Percentiles rank a stretch among this genome's conserved stretches.
These are phyloP conservation scores for Australoheros scitulus DNA, from an alignment of 2,113 vertebrate species.

Conservation along the genomic window DNA sequence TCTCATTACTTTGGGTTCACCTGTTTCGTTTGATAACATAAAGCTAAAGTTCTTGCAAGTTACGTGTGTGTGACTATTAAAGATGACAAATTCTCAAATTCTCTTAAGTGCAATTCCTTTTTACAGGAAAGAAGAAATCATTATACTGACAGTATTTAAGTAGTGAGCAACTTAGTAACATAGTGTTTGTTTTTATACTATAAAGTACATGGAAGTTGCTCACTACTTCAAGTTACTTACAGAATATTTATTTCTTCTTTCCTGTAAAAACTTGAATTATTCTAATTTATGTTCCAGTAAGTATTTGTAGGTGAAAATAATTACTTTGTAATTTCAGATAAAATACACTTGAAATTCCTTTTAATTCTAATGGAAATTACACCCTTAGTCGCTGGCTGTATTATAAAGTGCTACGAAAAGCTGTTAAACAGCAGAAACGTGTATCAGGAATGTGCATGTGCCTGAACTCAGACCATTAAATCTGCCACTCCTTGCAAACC, in stretches of 20 bases:
- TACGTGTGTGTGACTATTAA: background rate
- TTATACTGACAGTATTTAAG: background rate
- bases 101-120: background rate
- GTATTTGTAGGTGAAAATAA: background rate
- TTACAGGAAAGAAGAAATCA: background rate
- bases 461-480: slow-evolving; percentile 44
- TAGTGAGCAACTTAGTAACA: background rate
- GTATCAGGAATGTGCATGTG: slow-evolving; percentile 44
- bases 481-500: slow-evolving; percentile 53
- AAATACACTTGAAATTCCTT: background rate
- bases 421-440: slow-evolving; percentile 27
- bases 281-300: background rate
- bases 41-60: background rate
- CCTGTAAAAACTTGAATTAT: background rate
- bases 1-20: background rate
- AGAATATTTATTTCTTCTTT: background rate
- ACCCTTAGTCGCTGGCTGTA: background rate
- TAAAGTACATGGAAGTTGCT: background rate
- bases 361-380: background rate
- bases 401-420: background rate
- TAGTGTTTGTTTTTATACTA: background rate
- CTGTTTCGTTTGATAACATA: too few species aligned
- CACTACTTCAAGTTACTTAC: background rate
- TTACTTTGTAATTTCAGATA: background rate
- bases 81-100: background rate